These are phyloP conservation scores for Smittia aterrima DNA, from an alignment of 2,888 invertebrate species.

Conservation along the genomic window DNA sequence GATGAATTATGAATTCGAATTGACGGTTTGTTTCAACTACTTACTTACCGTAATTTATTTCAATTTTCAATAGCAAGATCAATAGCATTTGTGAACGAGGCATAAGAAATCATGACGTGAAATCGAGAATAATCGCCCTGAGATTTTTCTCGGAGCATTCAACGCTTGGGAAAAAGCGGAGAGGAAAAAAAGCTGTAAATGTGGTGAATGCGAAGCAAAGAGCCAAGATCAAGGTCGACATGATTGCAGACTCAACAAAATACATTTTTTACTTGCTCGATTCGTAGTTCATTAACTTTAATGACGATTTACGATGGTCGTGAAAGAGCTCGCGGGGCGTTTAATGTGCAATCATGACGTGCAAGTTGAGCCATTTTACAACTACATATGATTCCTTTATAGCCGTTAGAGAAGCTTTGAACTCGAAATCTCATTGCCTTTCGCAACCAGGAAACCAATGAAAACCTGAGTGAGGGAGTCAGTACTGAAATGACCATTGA, in stretches of 20 bases:
- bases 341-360: too few relatives aligned
- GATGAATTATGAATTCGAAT: not conserved
- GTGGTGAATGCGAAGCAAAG: not conserved
- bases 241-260: not conserved
- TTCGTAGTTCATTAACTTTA: constrained; percentile 22
- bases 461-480: too few relatives aligned
- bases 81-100: constrained; percentile 1
- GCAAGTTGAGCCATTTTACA: too few relatives aligned
- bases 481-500: too few relatives aligned
- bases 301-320: constrained; percentile 2
- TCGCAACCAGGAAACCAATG: too few relatives aligned
- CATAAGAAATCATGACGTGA: constrained; percentile 1
- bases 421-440: too few relatives aligned
- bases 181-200: not conserved
- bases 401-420: too few relatives aligned
- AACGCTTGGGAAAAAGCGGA: constrained; percentile 5
- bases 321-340: not conserved
- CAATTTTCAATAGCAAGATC: not conserved
- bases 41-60: not conserved
- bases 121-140: not conserved
- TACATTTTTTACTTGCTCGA: not conserved
- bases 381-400: too few relatives aligned
- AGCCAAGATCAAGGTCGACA: constrained; percentile 20
- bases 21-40: not conserved
- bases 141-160: not conserved